Evolutionary conservation across 2,888 invertebrate genomes (phyloP).

Genomic region (Chymomyza fuscimana): DNA sequence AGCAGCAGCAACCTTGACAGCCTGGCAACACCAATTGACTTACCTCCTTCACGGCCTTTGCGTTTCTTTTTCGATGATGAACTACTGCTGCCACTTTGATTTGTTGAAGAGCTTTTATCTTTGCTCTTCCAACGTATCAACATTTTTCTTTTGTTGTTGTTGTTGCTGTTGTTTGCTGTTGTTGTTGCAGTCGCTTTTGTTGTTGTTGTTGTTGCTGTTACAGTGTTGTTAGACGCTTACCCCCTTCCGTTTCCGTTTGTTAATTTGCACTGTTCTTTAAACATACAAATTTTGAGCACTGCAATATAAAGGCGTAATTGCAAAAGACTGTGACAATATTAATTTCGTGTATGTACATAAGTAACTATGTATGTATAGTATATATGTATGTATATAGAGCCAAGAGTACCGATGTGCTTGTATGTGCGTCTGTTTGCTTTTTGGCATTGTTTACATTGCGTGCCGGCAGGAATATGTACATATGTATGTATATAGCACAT

Average conservation of each 20-base stretch:
- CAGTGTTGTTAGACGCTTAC: background rate
- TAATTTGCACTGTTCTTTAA: conserved; percentile 9
- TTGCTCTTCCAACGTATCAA: conserved; percentile 92
- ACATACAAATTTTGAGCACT: conserved; percentile 17
- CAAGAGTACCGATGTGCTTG: background rate
- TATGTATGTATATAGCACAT: background rate
- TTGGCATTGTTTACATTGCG: conserved; percentile 41
- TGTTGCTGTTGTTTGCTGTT: conserved; percentile 6
- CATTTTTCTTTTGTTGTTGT: conserved; percentile 80
- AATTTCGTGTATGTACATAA: conserved; percentile 1
- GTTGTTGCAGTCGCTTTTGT: conserved; percentile 10
- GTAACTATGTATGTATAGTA: background rate
- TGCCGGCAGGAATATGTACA: conserved; percentile 12
- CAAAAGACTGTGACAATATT: background rate
- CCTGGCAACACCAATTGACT: conserved; percentile 13
- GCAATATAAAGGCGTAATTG: conserved; percentile 11
- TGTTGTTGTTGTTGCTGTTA: background rate
- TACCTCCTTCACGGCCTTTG: conserved; percentile 91
- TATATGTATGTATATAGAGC: background rate
- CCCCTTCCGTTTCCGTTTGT: background rate
- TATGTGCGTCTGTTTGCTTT: background rate
- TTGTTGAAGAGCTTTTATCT: conserved; percentile 87
- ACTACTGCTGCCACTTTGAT: conserved; percentile 81
- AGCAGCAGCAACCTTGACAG: background rate
- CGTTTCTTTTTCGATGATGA: conserved; percentile 89